phyloP scores from a whole-genome alignment of 2,113 vertebrate species.

The Danio rerio region GRCz12tu NC_133180.1:3600001-3600500 shows the following conservation, averaged over 20 bases:
- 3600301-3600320: conserved; percentile 36
- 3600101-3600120: too few relatives aligned
- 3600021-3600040: too few relatives aligned
- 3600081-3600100: too few relatives aligned
- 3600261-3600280: neutral
- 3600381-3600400: conserved; percentile 70
- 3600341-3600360: conserved; percentile 69
- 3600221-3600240: too few relatives aligned
- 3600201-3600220: too few relatives aligned
- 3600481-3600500: conserved; percentile 56
- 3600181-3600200: too few relatives aligned
- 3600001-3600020: too few relatives aligned
- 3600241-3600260: neutral
- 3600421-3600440: conserved; percentile 78
- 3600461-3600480: conserved; percentile 76
- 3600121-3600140: too few relatives aligned
- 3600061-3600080: too few relatives aligned
- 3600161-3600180: too few relatives aligned
- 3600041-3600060: too few relatives aligned
- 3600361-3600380: conserved; percentile 76
- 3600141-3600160: too few relatives aligned
- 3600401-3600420: conserved; percentile 83
- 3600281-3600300: conserved; percentile 41
- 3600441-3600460: conserved; percentile 77
- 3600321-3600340: conserved; percentile 73